These are phyloP conservation scores for Heliconius aoede DNA, from an alignment of 2,888 invertebrate species.

Conservation along the genomic window DNA sequence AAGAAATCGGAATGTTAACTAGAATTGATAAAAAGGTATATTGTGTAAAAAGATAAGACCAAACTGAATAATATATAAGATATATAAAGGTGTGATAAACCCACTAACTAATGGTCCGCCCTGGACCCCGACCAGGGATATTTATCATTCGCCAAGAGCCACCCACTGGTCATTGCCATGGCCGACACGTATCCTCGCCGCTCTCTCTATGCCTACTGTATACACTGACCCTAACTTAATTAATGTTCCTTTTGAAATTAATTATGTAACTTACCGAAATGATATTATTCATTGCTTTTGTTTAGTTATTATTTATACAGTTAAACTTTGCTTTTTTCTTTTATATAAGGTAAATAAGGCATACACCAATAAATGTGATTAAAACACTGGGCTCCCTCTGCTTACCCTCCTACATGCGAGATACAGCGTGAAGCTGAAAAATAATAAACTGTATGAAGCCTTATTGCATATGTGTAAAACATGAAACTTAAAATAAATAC, in stretches of 20 bases:
- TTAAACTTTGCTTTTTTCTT: background rate
- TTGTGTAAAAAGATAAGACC: background rate
- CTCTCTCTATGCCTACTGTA: background rate
- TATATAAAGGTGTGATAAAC: conserved; percentile 31
- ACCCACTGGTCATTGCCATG: conserved; percentile 35
- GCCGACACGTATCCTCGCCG: conserved; percentile 19
- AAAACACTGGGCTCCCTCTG: no score
- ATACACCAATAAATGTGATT: no score
- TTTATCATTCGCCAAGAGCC: conserved; percentile 40
- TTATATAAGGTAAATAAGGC: background rate
- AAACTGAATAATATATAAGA: conserved; percentile 10
- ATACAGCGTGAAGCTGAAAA: background rate
- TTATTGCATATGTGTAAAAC: no score
- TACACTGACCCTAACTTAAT: conserved; percentile 28
- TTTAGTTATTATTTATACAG: background rate
- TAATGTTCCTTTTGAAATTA: conserved; percentile 14
- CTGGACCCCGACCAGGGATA: conserved; percentile 23
- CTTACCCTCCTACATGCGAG: background rate
- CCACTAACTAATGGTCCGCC: conserved; percentile 31
- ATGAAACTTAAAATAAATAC: no score
- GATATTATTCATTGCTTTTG: background rate
- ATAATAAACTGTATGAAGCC: background rate
- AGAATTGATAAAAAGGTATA: background rate
- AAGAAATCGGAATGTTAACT: background rate
- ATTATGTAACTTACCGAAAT: background rate